Conservation (phyloP, 2,113 vertebrate species). For the Panthera tigris region DNA sequence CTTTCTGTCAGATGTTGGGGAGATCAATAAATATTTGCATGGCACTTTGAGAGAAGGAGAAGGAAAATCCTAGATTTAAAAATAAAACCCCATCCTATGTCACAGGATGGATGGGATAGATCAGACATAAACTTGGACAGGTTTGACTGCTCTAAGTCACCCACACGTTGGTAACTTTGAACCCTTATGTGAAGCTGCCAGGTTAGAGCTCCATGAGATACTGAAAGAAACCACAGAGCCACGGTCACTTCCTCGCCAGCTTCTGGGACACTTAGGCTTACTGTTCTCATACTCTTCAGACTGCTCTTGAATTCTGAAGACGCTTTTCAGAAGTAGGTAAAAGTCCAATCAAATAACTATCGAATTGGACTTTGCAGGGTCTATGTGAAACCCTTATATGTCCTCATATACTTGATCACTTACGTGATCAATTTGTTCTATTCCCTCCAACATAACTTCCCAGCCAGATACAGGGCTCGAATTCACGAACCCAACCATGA, state of each 20-base stretch:
- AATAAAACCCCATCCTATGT: not conserved
- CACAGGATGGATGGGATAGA: not conserved
- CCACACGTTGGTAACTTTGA: not conserved
- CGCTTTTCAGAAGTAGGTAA: not conserved
- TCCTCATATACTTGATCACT: not conserved
- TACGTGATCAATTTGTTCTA: not conserved
- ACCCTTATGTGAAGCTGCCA: not conserved
- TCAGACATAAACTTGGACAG: not conserved
- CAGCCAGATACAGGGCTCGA: too few relatives aligned
- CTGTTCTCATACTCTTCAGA: not conserved
- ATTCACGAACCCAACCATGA: too few relatives aligned
- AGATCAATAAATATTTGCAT: constrained; percentile 16
- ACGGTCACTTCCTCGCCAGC: not conserved
- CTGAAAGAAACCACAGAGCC: not conserved
- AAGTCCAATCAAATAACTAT: not conserved
- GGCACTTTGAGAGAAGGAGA: constrained; percentile 21
- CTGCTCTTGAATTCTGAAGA: not conserved
- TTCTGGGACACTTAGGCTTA: not conserved
- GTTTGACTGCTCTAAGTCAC: not conserved
- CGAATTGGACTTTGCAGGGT: not conserved
- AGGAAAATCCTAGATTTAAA: not conserved
- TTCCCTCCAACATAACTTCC: not conserved
- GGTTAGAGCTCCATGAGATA: not conserved
- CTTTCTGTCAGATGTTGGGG: not conserved
- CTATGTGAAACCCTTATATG: not conserved